Evolutionary conservation across 2,888 invertebrate species (phyloP), one percentile per base, ranked within the genome.

Genomic region (Molanna angustata): DNA sequence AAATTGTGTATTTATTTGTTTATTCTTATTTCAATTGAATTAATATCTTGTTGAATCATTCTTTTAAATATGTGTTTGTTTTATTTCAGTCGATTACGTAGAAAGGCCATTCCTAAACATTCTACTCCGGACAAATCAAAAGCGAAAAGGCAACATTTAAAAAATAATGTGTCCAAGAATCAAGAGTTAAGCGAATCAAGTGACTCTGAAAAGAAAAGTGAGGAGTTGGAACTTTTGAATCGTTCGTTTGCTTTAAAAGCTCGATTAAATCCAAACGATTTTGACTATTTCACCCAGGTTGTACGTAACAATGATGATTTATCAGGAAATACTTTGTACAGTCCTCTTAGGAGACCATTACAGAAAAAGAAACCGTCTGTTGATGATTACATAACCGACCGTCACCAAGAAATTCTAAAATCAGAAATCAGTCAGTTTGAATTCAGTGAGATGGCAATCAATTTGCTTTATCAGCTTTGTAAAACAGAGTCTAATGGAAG

Each of bases 201-300:
- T 6, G 78, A 77, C 19, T 72, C 76, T 0, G 74, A 65, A 1
- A 74, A 72, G 58, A 76, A 75, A 1, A 73, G 75, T 58, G 78
- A 79, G 21, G 77, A 78, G 55, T 69, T 79, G 16, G 75, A 78
- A 40, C 63, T 69, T 2, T 63, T 76, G 4, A 76, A 73, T 65
- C 74, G 78, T 16, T 78, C 80, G 1, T 69, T 80, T 49, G 71
- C 78, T 4, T 67, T 82, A 42, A 80, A 80, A 63, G 76, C 81
- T 51, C 70, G 74, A 54, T 61, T 79, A n/a, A 78, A 80, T 22
- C 73, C 73, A 42, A 82, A 82, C 67, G 80, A 82, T 63, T 82
- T 83, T 63, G 79, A 80, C 53, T 83, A 83, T 63, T 83, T 82
- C 64, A 78, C 80, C 43, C 76, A 78, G 0, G 71, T 72, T 1